Evolutionary conservation across 1,140 invertebrate species (phyloP).

Genomic region (Heterodera carotae): DNA sequence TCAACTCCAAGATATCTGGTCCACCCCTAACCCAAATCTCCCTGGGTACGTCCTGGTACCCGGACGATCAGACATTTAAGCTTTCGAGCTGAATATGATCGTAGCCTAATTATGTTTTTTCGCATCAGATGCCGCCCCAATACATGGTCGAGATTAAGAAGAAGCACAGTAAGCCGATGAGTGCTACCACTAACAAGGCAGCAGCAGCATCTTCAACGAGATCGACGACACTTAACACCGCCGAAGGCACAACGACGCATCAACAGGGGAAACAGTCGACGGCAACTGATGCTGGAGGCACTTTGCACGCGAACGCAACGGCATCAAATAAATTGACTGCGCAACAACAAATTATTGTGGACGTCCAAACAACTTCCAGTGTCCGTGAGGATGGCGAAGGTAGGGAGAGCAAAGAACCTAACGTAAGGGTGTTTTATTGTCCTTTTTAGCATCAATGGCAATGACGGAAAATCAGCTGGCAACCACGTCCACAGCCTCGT

Average conservation of each 20-base stretch:
- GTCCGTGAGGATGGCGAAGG: neutral
- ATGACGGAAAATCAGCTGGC: slow-evolving; percentile 31
- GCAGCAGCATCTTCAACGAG: slow-evolving; percentile 8
- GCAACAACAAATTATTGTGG: neutral
- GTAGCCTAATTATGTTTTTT: neutral
- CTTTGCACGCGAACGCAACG: neutral
- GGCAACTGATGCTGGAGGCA: neutral
- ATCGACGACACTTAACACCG: too few species aligned
- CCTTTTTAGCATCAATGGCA: slow-evolving; percentile 14
- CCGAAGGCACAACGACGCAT: too few species aligned
- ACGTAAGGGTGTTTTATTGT: neutral
- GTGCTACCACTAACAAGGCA: too few species aligned
- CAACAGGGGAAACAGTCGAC: too few species aligned
- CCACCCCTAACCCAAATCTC: too few species aligned
- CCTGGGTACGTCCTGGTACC: too few species aligned
- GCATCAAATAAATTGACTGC: too few species aligned
- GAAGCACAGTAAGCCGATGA: slow-evolving; percentile 43
- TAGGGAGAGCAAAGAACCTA: neutral
- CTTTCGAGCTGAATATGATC: too few species aligned
- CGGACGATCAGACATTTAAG: too few species aligned
- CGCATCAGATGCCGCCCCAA: slow-evolving; percentile 58
- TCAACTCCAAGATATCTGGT: too few species aligned
- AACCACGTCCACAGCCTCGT: slow-evolving; percentile 9
- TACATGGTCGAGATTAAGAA: slow-evolving; percentile 62
- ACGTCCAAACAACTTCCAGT: slow-evolving; percentile 1